Evolutionary conservation across 2,888 invertebrate genomes (phyloP), one percentile per base, ranked within the genome.

Genomic region (Stenodera caucasica): DNA sequence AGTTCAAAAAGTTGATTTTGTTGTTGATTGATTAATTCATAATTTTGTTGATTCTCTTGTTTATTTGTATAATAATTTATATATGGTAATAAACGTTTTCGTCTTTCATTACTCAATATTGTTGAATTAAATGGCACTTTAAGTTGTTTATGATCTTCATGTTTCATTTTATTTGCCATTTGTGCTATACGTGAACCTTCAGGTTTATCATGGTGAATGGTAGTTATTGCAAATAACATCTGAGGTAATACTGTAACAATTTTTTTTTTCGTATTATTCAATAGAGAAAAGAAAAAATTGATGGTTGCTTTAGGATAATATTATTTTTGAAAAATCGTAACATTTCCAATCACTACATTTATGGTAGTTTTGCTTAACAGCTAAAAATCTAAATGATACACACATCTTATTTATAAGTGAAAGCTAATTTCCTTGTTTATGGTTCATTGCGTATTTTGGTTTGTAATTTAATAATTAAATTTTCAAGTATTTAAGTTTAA

Each of bases 51-150:
- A 65, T 82, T 81, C 57, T 77, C 49, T 51, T 23, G 52, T 56
- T 62, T 58, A 59, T 58, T 61, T 30, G 23, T 82, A 77, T 92
- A 92, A 79, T 89, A 93, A 33, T 90, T 91, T 86, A 90, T 90
- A 77, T 92, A 92, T 1, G 92, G 93, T 73, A 93, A 88, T 53
- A 93, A 79, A 65, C 93, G 84, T 72, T 92, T 86, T 75, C 89
- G 89, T 54, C 92, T 84, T 79, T 91, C 89, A 56, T 82, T 45
- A 15, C 12, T 40, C 49, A 40, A 35, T 45, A 23, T 55, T 45
- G 49, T 32, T 55, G 23, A 2, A n/a, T 58, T 58, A 35, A 50
- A 35, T 55, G 61, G 58, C 45, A 52, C 54, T 61, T 57, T 23
- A 56, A 49, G 53, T 58, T 61, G 29, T 12, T 69, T 21, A 21